Percentiles rank a stretch among this genome's conserved stretches.
phyloP scores from a whole-genome alignment of 2,888 invertebrate species.

The Pterostichus madidus region DNA sequence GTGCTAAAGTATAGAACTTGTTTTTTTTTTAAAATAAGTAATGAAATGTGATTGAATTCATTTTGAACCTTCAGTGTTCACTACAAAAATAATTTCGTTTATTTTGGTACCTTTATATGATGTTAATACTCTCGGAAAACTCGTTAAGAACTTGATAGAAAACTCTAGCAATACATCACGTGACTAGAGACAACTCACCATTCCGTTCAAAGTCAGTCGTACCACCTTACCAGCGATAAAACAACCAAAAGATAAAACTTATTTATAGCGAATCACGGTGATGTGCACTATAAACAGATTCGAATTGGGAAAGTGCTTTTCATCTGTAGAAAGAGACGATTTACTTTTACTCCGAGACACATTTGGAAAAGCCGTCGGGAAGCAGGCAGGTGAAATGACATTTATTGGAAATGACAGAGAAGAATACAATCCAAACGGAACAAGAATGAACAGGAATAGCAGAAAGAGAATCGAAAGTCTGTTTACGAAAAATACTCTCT shows the following conservation, averaged over 20 bases:
- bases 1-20: no score
- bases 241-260: constrained; percentile 11
- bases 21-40: no score
- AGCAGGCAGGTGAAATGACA: constrained; percentile 55
- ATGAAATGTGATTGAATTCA: no score
- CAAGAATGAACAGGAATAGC: not conserved
- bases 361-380: constrained; percentile 25
- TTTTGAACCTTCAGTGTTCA: no score
- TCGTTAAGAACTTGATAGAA: constrained; percentile 4
- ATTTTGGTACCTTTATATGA: not conserved
- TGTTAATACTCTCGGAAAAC: not conserved
- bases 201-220: not conserved
- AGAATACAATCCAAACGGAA: constrained; percentile 37
- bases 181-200: not conserved
- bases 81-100: not conserved
- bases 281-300: not conserved
- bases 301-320: not conserved
- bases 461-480: no score
- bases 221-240: not conserved
- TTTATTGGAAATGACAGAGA: constrained; percentile 61
- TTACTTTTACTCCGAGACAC: not conserved
- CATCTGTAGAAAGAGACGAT: not conserved
- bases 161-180: constrained; percentile 5
- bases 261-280: constrained; percentile 8
- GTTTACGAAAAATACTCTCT: no score